Evolutionary conservation across 2,888 invertebrate genomes (phyloP).

Genomic region (Pegoplata infirma): DNA sequence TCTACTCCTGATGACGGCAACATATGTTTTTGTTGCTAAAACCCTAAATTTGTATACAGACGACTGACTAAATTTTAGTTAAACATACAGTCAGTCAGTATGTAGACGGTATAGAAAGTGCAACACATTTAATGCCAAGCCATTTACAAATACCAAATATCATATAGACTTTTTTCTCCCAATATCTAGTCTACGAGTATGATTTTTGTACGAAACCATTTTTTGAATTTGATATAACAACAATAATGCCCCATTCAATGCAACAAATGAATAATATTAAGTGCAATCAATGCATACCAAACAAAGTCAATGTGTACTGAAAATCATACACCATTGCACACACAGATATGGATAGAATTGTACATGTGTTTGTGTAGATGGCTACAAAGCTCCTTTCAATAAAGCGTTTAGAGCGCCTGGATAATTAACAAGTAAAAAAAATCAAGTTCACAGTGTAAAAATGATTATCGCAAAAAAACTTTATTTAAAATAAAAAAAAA

Average conservation of each 20-base stretch:
- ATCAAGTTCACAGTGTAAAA: no score
- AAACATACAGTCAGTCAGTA: not conserved
- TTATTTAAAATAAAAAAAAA: no score
- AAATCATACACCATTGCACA: not conserved
- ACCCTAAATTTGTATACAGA: slow-evolving; percentile 3
- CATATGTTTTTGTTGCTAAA: slow-evolving; percentile 39
- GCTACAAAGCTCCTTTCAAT: no score
- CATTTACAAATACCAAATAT: slow-evolving; percentile 31
- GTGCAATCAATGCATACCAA: slow-evolving; percentile 74
- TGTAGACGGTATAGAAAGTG: slow-evolving; percentile 24
- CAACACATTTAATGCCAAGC: slow-evolving; percentile 63
- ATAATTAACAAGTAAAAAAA: no score
- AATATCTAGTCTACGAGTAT: not conserved
- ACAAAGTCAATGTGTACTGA: slow-evolving; percentile 29
- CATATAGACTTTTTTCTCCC: not conserved
- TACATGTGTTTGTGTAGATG: slow-evolving; percentile 3
- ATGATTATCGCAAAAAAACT: no score
- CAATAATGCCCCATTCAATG: slow-evolving; percentile 13
- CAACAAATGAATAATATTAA: slow-evolving; percentile 70
- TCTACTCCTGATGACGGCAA: not conserved
- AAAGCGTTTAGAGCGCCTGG: not conserved
- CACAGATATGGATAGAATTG: not conserved
- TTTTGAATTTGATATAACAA: not conserved
- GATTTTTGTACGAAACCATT: not conserved
- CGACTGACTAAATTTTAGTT: slow-evolving; percentile 30